Percentiles rank a stretch among this genome's conserved stretches.
Conservation (phyloP, 2,113 vertebrate genomes). For the Tonatia bakeri region DNA sequence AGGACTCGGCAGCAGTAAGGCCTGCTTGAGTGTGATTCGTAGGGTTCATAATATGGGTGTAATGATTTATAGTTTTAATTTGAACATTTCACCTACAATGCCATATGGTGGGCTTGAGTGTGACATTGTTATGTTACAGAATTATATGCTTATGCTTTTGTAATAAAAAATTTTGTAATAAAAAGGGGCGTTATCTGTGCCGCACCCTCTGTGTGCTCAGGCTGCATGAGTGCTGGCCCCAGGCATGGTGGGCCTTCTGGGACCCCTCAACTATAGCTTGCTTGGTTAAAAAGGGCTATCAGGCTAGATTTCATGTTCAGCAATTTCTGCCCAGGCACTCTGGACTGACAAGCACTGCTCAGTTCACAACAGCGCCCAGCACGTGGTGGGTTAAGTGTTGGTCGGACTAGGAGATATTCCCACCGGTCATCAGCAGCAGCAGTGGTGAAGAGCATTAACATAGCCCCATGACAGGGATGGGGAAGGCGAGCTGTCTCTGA, state of each 20-base stretch:
- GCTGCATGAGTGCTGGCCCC: neutral
- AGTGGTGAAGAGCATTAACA: neutral
- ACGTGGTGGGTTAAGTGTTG: neutral
- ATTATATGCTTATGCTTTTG: too few relatives aligned
- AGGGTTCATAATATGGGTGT: too few relatives aligned
- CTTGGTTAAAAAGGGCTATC: neutral
- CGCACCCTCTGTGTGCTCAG: neutral
- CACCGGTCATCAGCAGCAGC: too few relatives aligned
- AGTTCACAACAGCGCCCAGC: neutral
- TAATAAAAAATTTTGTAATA: too few relatives aligned
- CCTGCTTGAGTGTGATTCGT: too few relatives aligned
- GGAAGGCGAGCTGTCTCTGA: neutral
- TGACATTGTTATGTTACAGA: too few relatives aligned
- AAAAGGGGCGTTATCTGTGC: too few relatives aligned
- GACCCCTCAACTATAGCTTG: neutral
- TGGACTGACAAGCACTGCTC: neutral
- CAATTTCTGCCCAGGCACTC: neutral
- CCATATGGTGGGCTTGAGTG: too few relatives aligned
- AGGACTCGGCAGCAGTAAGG: too few relatives aligned
- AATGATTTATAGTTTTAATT: too few relatives aligned
- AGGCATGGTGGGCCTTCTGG: neutral
- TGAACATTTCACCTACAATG: too few relatives aligned
- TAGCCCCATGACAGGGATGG: neutral
- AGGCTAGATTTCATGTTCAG: neutral
- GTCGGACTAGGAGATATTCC: neutral